A percentile compares a stretch with the other conserved stretches of the same genome.
Evolutionary conservation across 2,113 vertebrate genomes (phyloP).

Genomic region (Xenopus laevis): DNA sequence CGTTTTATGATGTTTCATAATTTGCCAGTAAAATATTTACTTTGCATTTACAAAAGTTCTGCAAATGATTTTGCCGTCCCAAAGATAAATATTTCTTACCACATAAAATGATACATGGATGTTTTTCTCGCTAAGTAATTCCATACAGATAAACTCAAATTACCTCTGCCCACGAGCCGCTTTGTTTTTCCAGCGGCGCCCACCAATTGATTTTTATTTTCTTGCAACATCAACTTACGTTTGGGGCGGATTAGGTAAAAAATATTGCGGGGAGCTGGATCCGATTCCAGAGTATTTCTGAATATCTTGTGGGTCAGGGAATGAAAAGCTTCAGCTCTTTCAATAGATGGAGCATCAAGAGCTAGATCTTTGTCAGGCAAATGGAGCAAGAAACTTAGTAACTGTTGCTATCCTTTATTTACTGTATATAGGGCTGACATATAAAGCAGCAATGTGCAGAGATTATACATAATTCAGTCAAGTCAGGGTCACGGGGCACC

Average conservation of each 20-base stretch:
- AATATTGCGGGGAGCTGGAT: not conserved
- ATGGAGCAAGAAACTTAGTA: too few relatives aligned
- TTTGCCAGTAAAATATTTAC: slow-evolving; percentile 70
- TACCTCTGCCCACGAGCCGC: slow-evolving; percentile 30
- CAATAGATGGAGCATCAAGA: too few relatives aligned
- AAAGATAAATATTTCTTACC: slow-evolving; percentile 63
- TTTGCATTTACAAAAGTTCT: slow-evolving; percentile 64
- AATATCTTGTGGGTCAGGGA: too few relatives aligned
- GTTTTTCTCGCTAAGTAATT: slow-evolving; percentile 52
- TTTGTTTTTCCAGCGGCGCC: too few relatives aligned
- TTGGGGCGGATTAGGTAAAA: not conserved
- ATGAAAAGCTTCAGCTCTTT: too few relatives aligned
- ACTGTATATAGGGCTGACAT: too few relatives aligned
- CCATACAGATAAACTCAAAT: slow-evolving; percentile 60
- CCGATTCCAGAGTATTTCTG: too few relatives aligned
- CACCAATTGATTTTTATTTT: not conserved
- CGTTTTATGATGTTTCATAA: slow-evolving; percentile 66
- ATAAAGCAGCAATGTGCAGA: too few relatives aligned
- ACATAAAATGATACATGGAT: slow-evolving; percentile 58
- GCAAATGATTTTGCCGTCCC: slow-evolving; percentile 70
- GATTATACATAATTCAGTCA: too few relatives aligned
- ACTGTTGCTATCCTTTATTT: too few relatives aligned
- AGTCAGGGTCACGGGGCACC: too few relatives aligned
- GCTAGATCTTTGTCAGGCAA: too few relatives aligned
- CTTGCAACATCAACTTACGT: not conserved